A percentile compares a stretch with the other conserved stretches of the same genome.
Evolutionary conservation across 2,888 invertebrate genomes (phyloP).

Genomic region (Apamea anceps): DNA sequence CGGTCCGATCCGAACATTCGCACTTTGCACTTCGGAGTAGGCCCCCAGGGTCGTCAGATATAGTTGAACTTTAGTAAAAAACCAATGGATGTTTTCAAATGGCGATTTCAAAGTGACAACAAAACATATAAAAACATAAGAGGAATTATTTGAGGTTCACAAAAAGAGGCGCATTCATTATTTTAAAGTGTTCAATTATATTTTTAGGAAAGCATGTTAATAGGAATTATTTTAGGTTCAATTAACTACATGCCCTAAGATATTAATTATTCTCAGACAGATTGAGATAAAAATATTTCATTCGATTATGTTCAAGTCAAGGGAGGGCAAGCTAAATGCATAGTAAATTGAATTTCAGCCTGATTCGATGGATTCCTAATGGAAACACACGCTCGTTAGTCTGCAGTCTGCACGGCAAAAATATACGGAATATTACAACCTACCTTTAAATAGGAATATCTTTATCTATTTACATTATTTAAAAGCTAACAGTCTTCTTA

Average conservation of each 20-base stretch:
- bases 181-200: neutral
- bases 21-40: too few relatives aligned
- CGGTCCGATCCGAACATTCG: too few relatives aligned
- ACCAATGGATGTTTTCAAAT: too few relatives aligned
- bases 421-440: neutral
- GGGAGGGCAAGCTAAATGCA: conserved; percentile 75
- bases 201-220: neutral
- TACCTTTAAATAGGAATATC: too few relatives aligned
- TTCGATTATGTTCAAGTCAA: conserved; percentile 70
- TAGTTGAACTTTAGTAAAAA: too few relatives aligned
- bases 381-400: conserved; percentile 58
- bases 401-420: conserved; percentile 8
- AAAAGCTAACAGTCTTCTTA: too few relatives aligned
- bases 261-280: neutral
- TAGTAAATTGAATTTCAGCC: conserved; percentile 77
- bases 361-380: conserved; percentile 74
- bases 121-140: too few relatives aligned
- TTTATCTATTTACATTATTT: too few relatives aligned
- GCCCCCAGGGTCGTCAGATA: too few relatives aligned
- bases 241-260: neutral
- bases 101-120: too few relatives aligned
- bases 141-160: too few relatives aligned
- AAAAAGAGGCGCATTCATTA: too few relatives aligned
- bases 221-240: neutral
- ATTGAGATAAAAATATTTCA: conserved; percentile 61